phyloP scores from a whole-genome alignment of 2,113 vertebrate species.

The Redunca redunca region DNA sequence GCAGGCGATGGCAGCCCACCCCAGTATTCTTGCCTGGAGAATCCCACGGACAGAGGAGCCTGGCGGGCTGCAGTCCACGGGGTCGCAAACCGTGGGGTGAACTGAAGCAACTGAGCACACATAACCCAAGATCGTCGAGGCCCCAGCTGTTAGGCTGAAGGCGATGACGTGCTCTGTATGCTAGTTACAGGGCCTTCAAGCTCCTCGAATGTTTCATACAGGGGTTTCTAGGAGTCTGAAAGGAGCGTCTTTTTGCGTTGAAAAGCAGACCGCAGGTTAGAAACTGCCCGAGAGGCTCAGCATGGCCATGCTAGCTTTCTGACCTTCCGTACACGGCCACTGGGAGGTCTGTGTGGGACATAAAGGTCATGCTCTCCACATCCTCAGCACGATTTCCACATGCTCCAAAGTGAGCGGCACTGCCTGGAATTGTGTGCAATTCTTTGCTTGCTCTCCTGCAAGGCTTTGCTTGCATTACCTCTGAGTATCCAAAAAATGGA shows the following conservation, averaged over 20 bases:
- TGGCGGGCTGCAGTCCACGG: background rate
- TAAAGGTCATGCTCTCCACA: too few species aligned
- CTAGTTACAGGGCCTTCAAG: background rate
- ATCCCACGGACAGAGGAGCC: background rate
- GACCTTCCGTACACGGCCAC: background rate
- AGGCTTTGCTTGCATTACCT: background rate
- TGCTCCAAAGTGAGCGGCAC: too few species aligned
- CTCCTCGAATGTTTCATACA: background rate
- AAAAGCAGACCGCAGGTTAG: background rate
- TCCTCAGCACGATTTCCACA: background rate
- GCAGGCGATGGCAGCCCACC: background rate
- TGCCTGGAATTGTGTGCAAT: background rate
- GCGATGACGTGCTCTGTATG: background rate
- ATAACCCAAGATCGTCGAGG: background rate
- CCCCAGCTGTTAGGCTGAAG: background rate
- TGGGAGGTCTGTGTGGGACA: too few species aligned
- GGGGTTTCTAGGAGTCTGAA: background rate
- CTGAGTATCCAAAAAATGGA: background rate
- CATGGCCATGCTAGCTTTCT: background rate
- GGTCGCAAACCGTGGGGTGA: background rate
- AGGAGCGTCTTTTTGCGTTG: background rate
- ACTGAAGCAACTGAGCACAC: background rate
- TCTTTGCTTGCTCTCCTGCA: background rate
- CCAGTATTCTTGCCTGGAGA: background rate
- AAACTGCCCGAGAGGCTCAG: background rate